Evolutionary conservation across 2,797 vertebrate genomes (phyloP).

Genomic region (Holocentrus rufus): DNA sequence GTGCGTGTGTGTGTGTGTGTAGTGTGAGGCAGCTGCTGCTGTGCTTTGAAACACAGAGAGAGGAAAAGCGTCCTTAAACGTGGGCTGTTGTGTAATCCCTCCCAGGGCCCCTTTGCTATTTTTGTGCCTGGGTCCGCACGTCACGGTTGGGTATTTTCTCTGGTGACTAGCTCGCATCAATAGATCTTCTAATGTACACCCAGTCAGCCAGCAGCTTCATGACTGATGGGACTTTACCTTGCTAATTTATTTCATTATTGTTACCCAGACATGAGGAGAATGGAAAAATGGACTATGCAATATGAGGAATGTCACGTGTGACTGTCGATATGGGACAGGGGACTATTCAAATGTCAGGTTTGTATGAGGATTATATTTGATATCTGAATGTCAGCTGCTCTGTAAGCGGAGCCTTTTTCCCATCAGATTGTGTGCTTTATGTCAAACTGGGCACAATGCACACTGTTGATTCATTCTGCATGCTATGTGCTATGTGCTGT

Average conservation of each 20-base stretch:
- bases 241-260: conserved; percentile 67
- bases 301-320: conserved; percentile 89
- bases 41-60: conserved; percentile 59
- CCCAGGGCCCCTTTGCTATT: conserved; percentile 99
- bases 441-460: conserved; percentile 50
- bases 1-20: conserved; percentile 16
- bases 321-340: conserved; percentile 87
- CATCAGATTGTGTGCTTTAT: conserved; percentile 54
- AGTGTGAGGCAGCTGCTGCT: conserved; percentile 26
- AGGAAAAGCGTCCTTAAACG: conserved; percentile 92
- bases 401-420: conserved; percentile 43
- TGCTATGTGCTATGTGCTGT: conserved; percentile 49
- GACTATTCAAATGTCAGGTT: conserved; percentile 89
- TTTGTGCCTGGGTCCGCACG: conserved; percentile 98
- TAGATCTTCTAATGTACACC: conserved; percentile 97
- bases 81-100: conserved; percentile 99
- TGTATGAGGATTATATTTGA: conserved; percentile 82
- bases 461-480: conserved; percentile 58
- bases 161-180: conserved; percentile 99
- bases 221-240: conserved; percentile 93
- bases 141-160: conserved; percentile 99
- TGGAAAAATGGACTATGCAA: conserved; percentile 88
- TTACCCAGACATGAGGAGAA: conserved; percentile 82
- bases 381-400: conserved; percentile 74
- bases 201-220: conserved; percentile 89